Base-by-base conservation (phyloP, 1,140 invertebrate species). In the Heterodera schachtii region DNA sequence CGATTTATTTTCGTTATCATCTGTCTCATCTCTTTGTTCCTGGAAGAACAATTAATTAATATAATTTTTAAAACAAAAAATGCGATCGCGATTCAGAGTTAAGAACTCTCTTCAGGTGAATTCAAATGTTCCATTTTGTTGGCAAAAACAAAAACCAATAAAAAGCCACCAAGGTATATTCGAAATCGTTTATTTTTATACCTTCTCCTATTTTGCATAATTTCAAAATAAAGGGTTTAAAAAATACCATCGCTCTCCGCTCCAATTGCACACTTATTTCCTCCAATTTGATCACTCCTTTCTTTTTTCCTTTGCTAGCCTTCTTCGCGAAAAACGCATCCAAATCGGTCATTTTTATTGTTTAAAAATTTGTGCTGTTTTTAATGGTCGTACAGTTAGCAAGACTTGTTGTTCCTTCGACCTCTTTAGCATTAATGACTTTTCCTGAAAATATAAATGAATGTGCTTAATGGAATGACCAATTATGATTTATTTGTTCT, bases 251-350 rank as follows among this genome's bases (percentile, higher is more conserved):
- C n/a, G 74, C 83, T 41, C 66, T 47, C 19, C 81, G 43, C 73
- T 83, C 82, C 31, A 83, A 47, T 41, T 83, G 83, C 19, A 76
- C 69, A 57, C 60, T 80, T 57, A 83, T 75, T 9, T 83, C 82
- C 78, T 83, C n/a, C 21, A 83, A 70, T 57, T 66, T 84, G 41
- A 83, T 57, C n/a, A 83, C 74, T 46, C 69, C 67, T 47, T 83
- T 83, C 75, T 83, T 83, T 46, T 83, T 83, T 7, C 44, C 49
- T 44, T 82, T 82, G 67, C 52, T 81, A 49, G 57, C 31, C 66
- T 83, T 83, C 19, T 84, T 83, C 43, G 82, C 82, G 21, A 83
- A 83, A 84, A 83, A 83, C 2, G 74, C 75, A 16, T 49, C 43
- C 31, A 82, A 75, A 49, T 82, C 71, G 7, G n/a, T 67, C 80